Conservation (phyloP, 2,113 vertebrate species). For the Entelurus aequoreus region DNA sequence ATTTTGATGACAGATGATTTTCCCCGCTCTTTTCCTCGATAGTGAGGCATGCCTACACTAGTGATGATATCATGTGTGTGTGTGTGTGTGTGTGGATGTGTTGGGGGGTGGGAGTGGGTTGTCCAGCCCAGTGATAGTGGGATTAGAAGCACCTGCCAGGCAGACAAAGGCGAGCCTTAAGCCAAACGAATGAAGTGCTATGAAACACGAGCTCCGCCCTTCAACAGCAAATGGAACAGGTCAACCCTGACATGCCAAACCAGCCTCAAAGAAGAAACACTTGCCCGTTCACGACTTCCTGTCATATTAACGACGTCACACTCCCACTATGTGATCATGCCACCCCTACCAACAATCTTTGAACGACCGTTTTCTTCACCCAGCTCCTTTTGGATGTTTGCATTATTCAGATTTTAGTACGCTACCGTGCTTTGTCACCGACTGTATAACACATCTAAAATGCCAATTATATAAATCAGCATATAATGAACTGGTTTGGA, state of each 20-base stretch:
- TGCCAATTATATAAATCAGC: too few species aligned
- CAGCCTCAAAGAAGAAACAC: not conserved
- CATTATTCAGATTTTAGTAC: too few species aligned
- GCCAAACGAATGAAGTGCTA: slow-evolving; percentile 54
- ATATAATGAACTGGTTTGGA: too few species aligned
- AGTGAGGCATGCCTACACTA: slow-evolving; percentile 42
- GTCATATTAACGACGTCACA: not conserved
- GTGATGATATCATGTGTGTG: slow-evolving; percentile 30
- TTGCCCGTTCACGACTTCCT: not conserved
- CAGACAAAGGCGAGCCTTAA: slow-evolving; percentile 55
- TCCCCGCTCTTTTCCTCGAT: slow-evolving; percentile 16
- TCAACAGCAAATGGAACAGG: slow-evolving; percentile 17
- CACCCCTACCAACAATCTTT: not conserved
- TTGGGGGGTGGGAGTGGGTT: slow-evolving; percentile 13
- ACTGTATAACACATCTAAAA: too few species aligned
- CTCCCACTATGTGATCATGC: not conserved
- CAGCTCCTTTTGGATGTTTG: too few species aligned
- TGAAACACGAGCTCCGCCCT: slow-evolving; percentile 15
- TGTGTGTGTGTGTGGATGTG: not conserved
- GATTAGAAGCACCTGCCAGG: slow-evolving; percentile 65
- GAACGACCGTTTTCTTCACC: too few species aligned
- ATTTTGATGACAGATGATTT: not conserved
- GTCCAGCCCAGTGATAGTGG: slow-evolving; percentile 48
- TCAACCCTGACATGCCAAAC: slow-evolving; percentile 10
- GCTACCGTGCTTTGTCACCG: too few species aligned